Percentiles rank a stretch among this genome's conserved stretches.
phyloP scores from a whole-genome alignment of 2,797 vertebrate genomes.

The Pelochelys cantorii region DNA sequence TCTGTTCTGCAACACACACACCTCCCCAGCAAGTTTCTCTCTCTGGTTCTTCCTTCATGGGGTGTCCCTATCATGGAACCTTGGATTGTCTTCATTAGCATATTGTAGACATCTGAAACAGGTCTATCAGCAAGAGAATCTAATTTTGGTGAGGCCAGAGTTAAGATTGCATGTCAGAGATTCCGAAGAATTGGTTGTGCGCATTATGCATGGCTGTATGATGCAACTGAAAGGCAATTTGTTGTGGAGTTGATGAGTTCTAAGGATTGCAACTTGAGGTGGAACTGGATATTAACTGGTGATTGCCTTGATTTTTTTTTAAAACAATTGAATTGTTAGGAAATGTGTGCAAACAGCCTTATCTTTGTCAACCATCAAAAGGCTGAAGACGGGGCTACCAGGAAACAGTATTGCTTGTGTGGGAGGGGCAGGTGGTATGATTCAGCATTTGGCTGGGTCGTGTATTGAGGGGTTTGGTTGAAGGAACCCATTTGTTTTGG shows the following conservation, averaged over 20 bases:
- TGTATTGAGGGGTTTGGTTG: conserved; percentile 45
- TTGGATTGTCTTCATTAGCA: neutral
- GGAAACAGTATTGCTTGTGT: neutral
- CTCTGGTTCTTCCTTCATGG: neutral
- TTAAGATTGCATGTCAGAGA: neutral
- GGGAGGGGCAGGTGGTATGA: neutral
- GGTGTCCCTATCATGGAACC: neutral
- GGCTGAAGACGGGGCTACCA: neutral
- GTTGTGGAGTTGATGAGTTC: neutral
- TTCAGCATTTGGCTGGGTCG: conserved; percentile 45
- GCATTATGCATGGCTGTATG: accelerated
- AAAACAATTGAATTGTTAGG: neutral
- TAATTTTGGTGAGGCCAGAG: neutral
- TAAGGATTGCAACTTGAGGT: neutral
- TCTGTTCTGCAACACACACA: neutral
- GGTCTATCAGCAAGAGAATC: neutral
- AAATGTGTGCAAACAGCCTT: conserved; percentile 27
- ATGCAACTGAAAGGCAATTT: neutral
- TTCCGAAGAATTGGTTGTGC: accelerated
- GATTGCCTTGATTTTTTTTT: neutral
- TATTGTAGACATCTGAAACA: accelerated
- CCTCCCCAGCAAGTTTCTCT: accelerated
- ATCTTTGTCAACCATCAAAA: neutral
- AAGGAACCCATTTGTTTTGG: conserved; percentile 15
- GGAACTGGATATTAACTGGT: neutral